Percentiles rank a stretch among this genome's conserved stretches.
phyloP scores from a whole-genome alignment of 2,113 vertebrate species.

The Zosterops hypoxanthus region DNA sequence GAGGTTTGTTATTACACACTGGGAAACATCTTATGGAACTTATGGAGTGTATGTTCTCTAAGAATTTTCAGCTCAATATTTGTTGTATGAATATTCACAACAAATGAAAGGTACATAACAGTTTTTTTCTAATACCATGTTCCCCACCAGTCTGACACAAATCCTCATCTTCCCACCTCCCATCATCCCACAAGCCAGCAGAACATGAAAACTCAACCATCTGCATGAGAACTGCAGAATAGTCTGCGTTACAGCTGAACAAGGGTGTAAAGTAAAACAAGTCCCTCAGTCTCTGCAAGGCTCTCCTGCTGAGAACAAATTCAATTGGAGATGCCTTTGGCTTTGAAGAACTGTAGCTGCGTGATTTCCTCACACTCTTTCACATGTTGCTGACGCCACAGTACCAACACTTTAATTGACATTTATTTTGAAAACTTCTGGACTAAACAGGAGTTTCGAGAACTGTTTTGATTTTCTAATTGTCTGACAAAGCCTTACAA shows the following conservation, averaged over 20 bases:
- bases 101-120: background rate
- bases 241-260: background rate
- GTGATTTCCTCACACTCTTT: background rate
- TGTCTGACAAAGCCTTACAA: background rate
- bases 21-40: background rate
- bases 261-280: background rate
- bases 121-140: background rate
- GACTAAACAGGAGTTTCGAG: background rate
- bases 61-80: background rate
- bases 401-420: background rate
- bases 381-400: background rate
- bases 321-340: background rate
- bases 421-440: background rate
- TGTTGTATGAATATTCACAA: background rate
- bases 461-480: background rate
- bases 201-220: background rate
- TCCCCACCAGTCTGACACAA: background rate
- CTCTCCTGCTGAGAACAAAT: background rate
- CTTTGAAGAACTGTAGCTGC: background rate
- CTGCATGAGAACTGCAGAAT: background rate
- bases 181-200: background rate
- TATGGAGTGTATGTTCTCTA: background rate
- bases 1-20: background rate
- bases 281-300: background rate
- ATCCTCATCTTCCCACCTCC: background rate